phyloP scores from a whole-genome alignment of 2,888 invertebrate genomes.

The Acronicta alni region DNA sequence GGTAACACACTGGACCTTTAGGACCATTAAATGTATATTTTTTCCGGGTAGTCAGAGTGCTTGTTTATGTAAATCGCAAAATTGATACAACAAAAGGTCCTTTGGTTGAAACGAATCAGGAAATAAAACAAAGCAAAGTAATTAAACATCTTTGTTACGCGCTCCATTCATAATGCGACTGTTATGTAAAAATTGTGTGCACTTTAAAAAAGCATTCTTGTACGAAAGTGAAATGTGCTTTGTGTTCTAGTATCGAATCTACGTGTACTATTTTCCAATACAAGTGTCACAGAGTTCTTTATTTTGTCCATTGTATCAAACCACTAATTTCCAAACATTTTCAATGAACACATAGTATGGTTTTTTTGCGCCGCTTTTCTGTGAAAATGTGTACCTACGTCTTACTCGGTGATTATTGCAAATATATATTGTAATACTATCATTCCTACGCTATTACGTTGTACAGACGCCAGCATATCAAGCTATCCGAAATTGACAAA shows the following conservation, averaged over 20 bases:
- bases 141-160: conserved; percentile 27
- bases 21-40: not conserved
- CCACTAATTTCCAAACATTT: conserved; percentile 22
- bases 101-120: conserved; percentile 4
- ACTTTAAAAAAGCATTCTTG: conserved; percentile 33
- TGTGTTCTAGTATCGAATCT: conserved; percentile 26
- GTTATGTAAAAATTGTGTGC: conserved; percentile 42
- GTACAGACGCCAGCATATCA: too few species aligned
- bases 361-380: not conserved
- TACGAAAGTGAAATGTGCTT: conserved; percentile 52
- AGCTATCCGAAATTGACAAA: too few species aligned
- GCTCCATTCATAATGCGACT: conserved; percentile 25
- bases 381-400: not conserved
- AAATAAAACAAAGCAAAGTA: conserved; percentile 22
- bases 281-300: conserved; percentile 28
- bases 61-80: not conserved
- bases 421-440: conserved; percentile 1
- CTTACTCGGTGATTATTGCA: not conserved
- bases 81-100: not conserved
- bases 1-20: not conserved
- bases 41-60: not conserved
- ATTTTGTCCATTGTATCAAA: conserved; percentile 30
- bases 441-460: not conserved
- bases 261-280: conserved; percentile 35
- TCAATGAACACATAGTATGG: conserved; percentile 4